Evolutionary conservation across 2,113 vertebrate genomes (phyloP), one percentile per base, ranked within the genome.

Genomic region (Stercorarius parasiticus): DNA sequence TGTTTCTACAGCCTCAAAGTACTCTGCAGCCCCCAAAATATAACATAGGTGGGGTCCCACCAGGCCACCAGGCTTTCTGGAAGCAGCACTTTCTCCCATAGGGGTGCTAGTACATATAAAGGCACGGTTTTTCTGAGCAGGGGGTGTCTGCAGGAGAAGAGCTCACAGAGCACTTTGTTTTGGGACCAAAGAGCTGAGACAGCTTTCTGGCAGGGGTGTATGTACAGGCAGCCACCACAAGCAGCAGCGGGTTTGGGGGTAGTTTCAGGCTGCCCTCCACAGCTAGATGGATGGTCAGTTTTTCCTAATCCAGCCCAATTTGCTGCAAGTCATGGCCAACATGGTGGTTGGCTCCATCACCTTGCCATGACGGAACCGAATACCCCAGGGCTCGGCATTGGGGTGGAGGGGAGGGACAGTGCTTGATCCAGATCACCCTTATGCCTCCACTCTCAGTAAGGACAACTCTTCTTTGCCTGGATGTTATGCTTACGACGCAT

Each of bases 341-440:
- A 2, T 32, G 30, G n/a, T 29, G 30, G 22, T 15, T 61, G 47
- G 25, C 21, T 43, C 30, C 40, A 38, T 34, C 53, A 50, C 15
- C 15, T 30, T 55, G 47, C 21, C 40, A 80, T 62, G 27, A 67
- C 55, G 0, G 0, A 69, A 74, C 2, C 0, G 0, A 79, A 61
- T 4, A 32, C 6, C n/a, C 21, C 30, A 29, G 17, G 14, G 21
- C 11, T 67, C 38, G 43, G 40, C 29, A 17, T 0, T 66, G 25
- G 10, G n/a, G 40, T 47, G 22, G 11, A 3, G 5, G 10, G 17
- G 3, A 40, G 30, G 17, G 53, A 62, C 38, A 30, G 19, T 47
- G 20, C 34, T n/a, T n/a, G 42, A 84, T 67, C 40, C 73, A 84
- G 47, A 43, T n/a, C 1, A 2, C 17, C 53, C 30, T n/a, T 25